Evolutionary conservation across 2,113 vertebrate species (phyloP), one percentile per base, ranked within the genome.

Genomic region (Brachypteracias leptosomus): DNA sequence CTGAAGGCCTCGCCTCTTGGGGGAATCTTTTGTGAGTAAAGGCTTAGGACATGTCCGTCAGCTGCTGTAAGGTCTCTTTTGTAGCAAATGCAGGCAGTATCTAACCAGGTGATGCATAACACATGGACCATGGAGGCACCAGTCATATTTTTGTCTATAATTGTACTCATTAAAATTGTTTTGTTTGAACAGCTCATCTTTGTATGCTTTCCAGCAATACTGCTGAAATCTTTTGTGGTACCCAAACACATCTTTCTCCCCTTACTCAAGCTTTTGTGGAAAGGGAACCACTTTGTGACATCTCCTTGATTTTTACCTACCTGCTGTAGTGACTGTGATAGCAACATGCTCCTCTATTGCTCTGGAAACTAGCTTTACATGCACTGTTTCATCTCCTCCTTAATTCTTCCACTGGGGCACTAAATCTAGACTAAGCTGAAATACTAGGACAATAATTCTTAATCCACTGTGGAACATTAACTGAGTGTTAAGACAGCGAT

Each of bases 381-480:
- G 62, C 76, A 58, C 86, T 88, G 95, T 94, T 97, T 96, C 96
- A 95, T 95, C 83, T 95, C 89, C 83, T 95, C 83, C 77, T 96
- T 96, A 96, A 97, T 96, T 96, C 93, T 96, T 97, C 96, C 95
- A 87, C 86, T 84, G 92, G 95, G 95, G 57, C 90, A 90, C 96
- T 97, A 96, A 96, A 97, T 96, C 92, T 96, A 90, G 94, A 94
- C 95, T 96, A 95, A 97, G 95, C 95, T 97, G 96, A 94, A 96
- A 96, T 96, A 93, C 55, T 93, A 92, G 92, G 96, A 93, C 83
- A 93, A 96, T 96, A 94, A 96, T 94, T 96, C 95, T 96, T 94
- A 94, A 96, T 93, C 83, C 92, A 89, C 93, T 81, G 92, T 95
- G 96, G 90, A 94, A 95, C 93, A 97, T 96, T 96, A 97, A 94